phyloP scores from a whole-genome alignment of 2,888 invertebrate genomes.

The Trileptium ribeirensis region DNA sequence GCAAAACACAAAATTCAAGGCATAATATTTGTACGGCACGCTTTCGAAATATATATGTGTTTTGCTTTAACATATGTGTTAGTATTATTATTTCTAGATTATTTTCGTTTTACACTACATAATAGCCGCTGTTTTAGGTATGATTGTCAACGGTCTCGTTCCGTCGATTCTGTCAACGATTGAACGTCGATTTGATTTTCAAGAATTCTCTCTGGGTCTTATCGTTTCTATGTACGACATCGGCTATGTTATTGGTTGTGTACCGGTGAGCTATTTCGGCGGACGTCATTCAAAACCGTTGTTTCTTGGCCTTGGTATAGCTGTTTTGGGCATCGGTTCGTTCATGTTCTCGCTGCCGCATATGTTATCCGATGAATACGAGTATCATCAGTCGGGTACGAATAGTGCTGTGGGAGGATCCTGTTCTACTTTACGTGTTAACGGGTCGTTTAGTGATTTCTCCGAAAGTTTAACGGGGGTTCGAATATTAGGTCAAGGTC shows the following conservation, averaged over 20 bases:
- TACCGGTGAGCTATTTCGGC: conserved; percentile 77
- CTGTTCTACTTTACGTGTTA: neutral
- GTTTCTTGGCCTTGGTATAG: conserved; percentile 60
- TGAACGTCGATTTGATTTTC: conserved; percentile 71
- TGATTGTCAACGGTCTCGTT: conserved; percentile 78
- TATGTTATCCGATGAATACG: conserved; percentile 66
- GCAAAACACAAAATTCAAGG: too few species aligned
- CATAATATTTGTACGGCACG: too few species aligned
- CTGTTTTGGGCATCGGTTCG: conserved; percentile 63
- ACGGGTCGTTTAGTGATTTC: neutral
- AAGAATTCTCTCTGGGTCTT: conserved; percentile 72
- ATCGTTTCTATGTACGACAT: conserved; percentile 71
- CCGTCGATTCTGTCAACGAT: conserved; percentile 83
- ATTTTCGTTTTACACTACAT: too few species aligned
- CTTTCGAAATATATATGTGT: too few species aligned
- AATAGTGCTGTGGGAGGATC: neutral
- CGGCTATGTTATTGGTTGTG: conserved; percentile 71
- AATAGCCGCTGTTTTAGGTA: conserved; percentile 45
- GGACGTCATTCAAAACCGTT: conserved; percentile 54
- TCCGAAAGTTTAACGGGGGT: neutral
- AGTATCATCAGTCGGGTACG: conserved; percentile 45
- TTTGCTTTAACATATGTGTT: too few species aligned
- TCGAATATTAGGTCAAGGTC: neutral
- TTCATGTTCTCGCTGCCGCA: conserved; percentile 74
- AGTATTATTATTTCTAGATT: too few species aligned